These are phyloP conservation scores for Gastrophryne carolinensis DNA, from an alignment of 2,797 vertebrate genomes.

Conservation along the genomic window DNA sequence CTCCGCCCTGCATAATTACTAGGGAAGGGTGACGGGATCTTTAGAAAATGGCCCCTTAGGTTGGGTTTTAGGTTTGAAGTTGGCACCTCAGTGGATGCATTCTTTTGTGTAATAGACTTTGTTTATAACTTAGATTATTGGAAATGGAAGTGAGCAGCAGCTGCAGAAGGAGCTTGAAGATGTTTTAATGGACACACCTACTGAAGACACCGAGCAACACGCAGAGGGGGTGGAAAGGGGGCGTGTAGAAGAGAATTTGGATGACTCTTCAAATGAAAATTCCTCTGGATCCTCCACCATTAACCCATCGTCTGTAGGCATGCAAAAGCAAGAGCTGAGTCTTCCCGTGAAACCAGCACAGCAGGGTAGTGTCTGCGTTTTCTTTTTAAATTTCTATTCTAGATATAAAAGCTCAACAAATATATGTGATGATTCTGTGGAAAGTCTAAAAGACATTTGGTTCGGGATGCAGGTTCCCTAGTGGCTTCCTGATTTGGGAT, in stretches of 20 bases:
- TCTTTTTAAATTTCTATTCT: too few species aligned
- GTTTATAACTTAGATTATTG: constrained; percentile 83
- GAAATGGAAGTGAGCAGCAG: constrained; percentile 98
- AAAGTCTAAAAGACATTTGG: too few species aligned
- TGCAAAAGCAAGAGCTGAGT: constrained; percentile 85
- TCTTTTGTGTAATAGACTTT: not conserved
- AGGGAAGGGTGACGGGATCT: too few species aligned
- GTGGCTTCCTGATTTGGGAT: too few species aligned
- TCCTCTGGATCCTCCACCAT: constrained; percentile 75
- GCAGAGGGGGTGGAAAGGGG: constrained; percentile 65
- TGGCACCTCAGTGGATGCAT: too few species aligned
- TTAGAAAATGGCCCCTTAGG: too few species aligned
- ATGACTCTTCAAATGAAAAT: constrained; percentile 64
- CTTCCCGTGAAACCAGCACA: constrained; percentile 87
- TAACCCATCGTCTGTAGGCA: constrained; percentile 70
- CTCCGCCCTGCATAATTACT: too few species aligned
- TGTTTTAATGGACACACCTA: constrained; percentile 92
- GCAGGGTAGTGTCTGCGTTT: constrained; percentile 76
- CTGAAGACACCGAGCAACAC: constrained; percentile 72
- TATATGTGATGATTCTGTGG: too few species aligned
- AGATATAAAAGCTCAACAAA: too few species aligned
- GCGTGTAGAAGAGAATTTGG: constrained; percentile 68
- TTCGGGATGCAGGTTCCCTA: too few species aligned
- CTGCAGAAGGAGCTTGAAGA: constrained; percentile 92
- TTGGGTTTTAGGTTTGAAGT: too few species aligned